phyloP scores from a whole-genome alignment of 2,113 vertebrate species.

The Porphyrio hochstetteri region DNA sequence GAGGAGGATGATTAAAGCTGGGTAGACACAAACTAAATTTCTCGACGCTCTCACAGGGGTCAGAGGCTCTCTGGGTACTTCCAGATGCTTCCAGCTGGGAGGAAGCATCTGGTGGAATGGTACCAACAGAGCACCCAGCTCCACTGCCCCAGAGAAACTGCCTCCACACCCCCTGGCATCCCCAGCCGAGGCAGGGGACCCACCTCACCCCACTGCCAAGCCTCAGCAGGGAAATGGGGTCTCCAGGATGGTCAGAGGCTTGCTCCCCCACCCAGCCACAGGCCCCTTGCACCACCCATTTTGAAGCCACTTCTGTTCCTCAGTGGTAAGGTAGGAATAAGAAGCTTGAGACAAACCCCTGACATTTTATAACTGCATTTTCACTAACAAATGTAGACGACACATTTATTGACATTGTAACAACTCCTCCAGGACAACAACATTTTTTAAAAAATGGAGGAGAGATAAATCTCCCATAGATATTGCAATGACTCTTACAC shows the following conservation, averaged over 20 bases:
- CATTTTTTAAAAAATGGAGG: conserved; percentile 20
- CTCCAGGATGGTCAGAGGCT: not conserved
- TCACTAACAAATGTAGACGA: conserved; percentile 47
- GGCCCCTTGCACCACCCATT: accelerated
- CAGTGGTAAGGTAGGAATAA: not conserved
- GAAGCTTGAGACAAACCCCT: conserved; percentile 8
- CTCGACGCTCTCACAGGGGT: not conserved
- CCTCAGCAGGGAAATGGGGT: not conserved
- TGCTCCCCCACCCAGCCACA: accelerated
- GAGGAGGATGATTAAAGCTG: not conserved
- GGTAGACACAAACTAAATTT: not conserved
- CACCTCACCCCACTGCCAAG: not conserved
- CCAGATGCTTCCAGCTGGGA: not conserved
- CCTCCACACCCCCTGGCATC: not conserved
- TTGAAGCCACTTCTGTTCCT: not conserved
- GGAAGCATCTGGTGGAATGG: not conserved
- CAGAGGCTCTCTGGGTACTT: not conserved
- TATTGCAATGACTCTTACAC: conserved; percentile 64
- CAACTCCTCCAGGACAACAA: conserved; percentile 69
- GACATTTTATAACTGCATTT: conserved; percentile 52
- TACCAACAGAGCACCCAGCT: not conserved
- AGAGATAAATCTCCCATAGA: conserved; percentile 64
- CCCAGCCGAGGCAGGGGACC: not conserved
- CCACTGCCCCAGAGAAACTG: not conserved
- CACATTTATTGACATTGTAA: conserved; percentile 65